phyloP scores from a whole-genome alignment of 2,888 invertebrate genomes.

The Peribatodes rhomboidaria region DNA sequence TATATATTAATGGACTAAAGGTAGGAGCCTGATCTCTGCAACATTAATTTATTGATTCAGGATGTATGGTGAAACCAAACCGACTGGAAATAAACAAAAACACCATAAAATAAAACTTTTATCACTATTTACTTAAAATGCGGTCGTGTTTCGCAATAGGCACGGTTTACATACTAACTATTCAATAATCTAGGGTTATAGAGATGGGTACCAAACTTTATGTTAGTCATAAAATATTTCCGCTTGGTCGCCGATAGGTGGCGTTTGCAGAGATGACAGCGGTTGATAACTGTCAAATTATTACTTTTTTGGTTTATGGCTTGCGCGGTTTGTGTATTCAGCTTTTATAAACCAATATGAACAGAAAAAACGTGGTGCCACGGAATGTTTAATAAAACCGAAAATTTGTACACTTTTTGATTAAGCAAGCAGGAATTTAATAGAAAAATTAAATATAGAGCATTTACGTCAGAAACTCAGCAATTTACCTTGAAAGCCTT shows the following conservation, averaged over 20 bases:
- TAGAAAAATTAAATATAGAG: neutral
- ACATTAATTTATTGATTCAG: slow-evolving; percentile 27
- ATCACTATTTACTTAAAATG: slow-evolving; percentile 40
- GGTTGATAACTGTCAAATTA: slow-evolving; percentile 19
- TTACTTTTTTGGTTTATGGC: slow-evolving; percentile 12
- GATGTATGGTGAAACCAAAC: slow-evolving; percentile 41
- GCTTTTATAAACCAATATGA: neutral
- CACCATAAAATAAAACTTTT: slow-evolving; percentile 40
- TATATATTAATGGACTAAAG: neutral
- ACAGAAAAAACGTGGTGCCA: neutral
- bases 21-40: slow-evolving; percentile 2
- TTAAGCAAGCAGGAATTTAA: neutral
- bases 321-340: slow-evolving; percentile 1
- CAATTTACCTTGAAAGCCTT: neutral
- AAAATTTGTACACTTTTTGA: neutral
- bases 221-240: slow-evolving; percentile 67
- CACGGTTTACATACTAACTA: neutral
- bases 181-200: neutral
- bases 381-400: neutral
- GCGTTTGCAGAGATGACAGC: slow-evolving; percentile 10
- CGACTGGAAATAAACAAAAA: slow-evolving; percentile 32
- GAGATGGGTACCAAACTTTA: slow-evolving; percentile 61
- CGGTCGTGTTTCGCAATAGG: slow-evolving; percentile 34
- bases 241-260: slow-evolving; percentile 53
- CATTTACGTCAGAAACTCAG: neutral